Conservation (phyloP, 2,888 invertebrate genomes). For the Drosophila mettleri region DNA sequence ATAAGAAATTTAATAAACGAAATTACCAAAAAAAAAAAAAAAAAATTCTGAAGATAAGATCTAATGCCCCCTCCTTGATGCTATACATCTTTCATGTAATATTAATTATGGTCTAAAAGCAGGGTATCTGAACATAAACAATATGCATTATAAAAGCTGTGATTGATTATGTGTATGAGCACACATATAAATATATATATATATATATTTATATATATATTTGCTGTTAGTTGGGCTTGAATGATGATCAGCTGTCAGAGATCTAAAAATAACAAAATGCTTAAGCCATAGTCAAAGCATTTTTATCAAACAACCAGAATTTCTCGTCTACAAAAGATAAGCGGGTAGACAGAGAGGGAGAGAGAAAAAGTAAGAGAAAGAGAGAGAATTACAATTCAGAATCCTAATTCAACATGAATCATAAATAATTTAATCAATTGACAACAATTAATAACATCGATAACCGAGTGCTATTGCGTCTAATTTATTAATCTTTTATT, state of each 20-base stretch:
- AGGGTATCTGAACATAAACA: not conserved
- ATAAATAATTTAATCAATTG: not conserved
- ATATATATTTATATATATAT: no score
- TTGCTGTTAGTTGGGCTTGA: slow-evolving; percentile 2
- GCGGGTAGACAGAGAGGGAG: not conserved
- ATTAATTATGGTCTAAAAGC: not conserved
- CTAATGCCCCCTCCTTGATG: no score
- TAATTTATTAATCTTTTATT: not conserved
- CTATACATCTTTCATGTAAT: not conserved
- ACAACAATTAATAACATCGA: not conserved
- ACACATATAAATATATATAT: not conserved
- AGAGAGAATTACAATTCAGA: not conserved
- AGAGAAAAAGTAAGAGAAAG: not conserved
- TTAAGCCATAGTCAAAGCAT: not conserved
- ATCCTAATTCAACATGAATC: not conserved
- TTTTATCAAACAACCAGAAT: not conserved
- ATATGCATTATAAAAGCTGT: slow-evolving; percentile 8
- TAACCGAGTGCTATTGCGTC: not conserved
- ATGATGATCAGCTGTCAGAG: not conserved
- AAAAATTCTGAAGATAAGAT: no score
- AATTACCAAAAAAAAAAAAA: no score
- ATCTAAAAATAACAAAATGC: slow-evolving; percentile 1
- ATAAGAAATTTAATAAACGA: no score
- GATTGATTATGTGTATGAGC: slow-evolving; percentile 5
- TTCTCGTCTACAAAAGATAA: not conserved